A percentile compares a stretch with the other conserved stretches of the same genome.
Evolutionary conservation across 2,113 vertebrate species (phyloP).

Genomic region (Aptenodytes patagonicus): DNA sequence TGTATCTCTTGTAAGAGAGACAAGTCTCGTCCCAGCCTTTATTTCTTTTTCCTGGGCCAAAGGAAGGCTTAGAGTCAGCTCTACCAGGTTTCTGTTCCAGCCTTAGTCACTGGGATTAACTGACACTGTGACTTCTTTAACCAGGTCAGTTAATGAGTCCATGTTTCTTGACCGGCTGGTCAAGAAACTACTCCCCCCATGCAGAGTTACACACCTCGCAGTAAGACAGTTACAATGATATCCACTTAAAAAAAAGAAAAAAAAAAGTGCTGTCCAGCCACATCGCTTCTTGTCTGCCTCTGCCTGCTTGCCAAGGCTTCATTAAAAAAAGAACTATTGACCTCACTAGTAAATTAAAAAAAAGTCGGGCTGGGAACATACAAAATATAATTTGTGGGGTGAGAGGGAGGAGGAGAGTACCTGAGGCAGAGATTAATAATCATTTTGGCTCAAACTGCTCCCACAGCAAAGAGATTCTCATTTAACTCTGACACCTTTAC

Average conservation of each 20-base stretch:
- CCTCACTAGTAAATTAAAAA: background rate
- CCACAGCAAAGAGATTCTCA: background rate
- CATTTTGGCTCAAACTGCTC: background rate
- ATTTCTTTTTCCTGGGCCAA: background rate
- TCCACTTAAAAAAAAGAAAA: background rate
- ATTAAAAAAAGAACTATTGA: background rate
- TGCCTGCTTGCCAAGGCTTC: background rate
- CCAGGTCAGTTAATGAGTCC: background rate
- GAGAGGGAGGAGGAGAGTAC: background rate
- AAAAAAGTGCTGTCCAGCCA: background rate
- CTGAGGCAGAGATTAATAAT: background rate
- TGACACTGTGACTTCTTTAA: background rate
- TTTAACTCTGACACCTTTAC: background rate
- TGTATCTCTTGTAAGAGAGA: background rate
- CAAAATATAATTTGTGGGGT: background rate
- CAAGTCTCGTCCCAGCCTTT: background rate
- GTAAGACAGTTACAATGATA: background rate
- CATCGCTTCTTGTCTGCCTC: background rate
- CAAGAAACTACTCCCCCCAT: too few relatives aligned
- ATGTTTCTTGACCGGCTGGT: background rate
- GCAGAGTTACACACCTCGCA: background rate
- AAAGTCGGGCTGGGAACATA: background rate
- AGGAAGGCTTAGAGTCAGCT: background rate
- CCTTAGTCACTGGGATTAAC: background rate
- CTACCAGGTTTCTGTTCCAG: background rate